Evolutionary conservation across 2,113 vertebrate genomes (phyloP), one percentile per base, ranked within the genome.

Genomic region (Ctenodactylus gundi): DNA sequence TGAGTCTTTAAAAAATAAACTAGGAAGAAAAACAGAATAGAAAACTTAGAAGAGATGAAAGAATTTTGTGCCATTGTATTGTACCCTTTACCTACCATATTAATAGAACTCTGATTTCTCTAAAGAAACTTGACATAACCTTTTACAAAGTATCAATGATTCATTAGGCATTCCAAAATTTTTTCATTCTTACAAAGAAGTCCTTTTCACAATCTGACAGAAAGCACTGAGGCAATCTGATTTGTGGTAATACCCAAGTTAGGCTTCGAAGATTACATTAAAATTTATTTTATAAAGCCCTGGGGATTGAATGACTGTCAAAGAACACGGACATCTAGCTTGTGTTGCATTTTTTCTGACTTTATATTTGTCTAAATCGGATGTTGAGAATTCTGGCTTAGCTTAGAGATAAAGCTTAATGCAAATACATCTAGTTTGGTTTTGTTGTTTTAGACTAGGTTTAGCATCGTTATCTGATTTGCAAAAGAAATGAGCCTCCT

Each of bases 401-500:
- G 51, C 72, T 53, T 49, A 86, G 51, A 96, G 81, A 55, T 14
- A 68, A 12, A 83, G 29, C 21, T 95, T 57, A 18, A 64, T 84
- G 58, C 90, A 96, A 96, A 76, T 91, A 94, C 13, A 53, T 25
- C 67, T 95, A 72, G 97, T 90, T 85, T 90, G 9, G 13, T 51
- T 88, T 55, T 84, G 25, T 67, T 46, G 70, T 81, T 89, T 86
- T 94, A 95, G 95, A 95, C 64, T 95, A 89, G 67, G 84, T 55
- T n/a, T 31, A 95, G 55, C 68, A 76, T 1, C n/a, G 17, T 53
- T 90, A 90, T 78, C 46, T 91, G 88, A 94, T 96, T 95, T 97
- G 92, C 92, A 97, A 73, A 60, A 93, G 80, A 76, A 96, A 95
- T 95, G 97, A 90, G 89, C 82, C 96, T 97, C 94, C 75, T 96